Base-by-base conservation (phyloP, 2,797 vertebrate species). In the Psittacula derbiana region DNA sequence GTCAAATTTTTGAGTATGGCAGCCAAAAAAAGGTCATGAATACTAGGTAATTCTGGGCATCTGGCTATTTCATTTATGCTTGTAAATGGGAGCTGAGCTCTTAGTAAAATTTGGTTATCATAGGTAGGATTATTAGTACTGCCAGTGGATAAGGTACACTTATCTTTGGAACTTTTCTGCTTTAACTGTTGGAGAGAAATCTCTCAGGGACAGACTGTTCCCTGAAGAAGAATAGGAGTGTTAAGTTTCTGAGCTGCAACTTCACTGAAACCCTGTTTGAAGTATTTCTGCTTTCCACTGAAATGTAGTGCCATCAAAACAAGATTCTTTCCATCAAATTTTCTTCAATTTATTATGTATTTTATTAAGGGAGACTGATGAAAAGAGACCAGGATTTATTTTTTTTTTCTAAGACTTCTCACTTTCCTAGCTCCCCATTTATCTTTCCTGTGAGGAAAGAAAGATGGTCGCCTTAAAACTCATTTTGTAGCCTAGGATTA, bases 361-460 rank as follows among this genome's bases (percentile, higher is more conserved):
- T 80, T 49, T 88, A 28, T 53, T 40, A 41, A 52, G 6, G 28
- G 19, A 79, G 8, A 41, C 2, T 65, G 18, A 18, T 15, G 31
- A 8, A 49, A 92, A 33, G 5, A 28, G 2, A 6, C 5, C 31
- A n/a, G 31, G 19, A 18, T 55, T 55, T 21, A 1, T 0, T 18
- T 47, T 80, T 49, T 40, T 40, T 40, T 0, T 14, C 31, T 44
- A 41, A 73, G 86, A 41, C 17, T 28, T 53, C 18, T 61, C 10
- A 46, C 14, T 85, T 86, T 10, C 18, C 21, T 28, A 60, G 10
- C 3, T 33, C 6, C 10, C 16, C 12, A 7, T 0, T 53, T 61
- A 24, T 15, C 13, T 64, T 78, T 78, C 12, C 11, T 4, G 3
- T n/a, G n/a, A 74, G 28, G 16, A 81, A 55, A 55, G 13, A 74